Base-by-base conservation (phyloP, 2,113 vertebrate species). In the Eolophus roseicapilla region DNA sequence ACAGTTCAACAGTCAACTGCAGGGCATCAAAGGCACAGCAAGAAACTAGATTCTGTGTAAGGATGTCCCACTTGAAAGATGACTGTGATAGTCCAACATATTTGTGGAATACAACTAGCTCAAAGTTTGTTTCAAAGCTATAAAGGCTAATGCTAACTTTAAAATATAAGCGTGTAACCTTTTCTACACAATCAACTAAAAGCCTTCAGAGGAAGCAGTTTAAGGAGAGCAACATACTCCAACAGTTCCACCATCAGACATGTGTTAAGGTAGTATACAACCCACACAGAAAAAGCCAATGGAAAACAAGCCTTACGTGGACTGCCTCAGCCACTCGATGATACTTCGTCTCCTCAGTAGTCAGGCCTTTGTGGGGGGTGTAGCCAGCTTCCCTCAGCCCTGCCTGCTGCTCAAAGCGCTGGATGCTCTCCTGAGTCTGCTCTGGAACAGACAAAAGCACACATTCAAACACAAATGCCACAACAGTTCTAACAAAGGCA, bases 351-450 rank as follows among this genome's bases (percentile, higher is more conserved):
- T 99, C 99, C 96, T 99, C 99, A 4, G 99, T 98, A 80, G 98
- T 98, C 43, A 99, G 98, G 88, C 99, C 99, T 95, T 99, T 99
- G 98, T 99, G 98, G 25, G 99, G 99, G 41, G 98, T 98, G 97
- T 99, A 99, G 33, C 98, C 98, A 33, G 98, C 97, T 43, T 99
- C 99, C 59, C 98, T 98, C 98, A 99, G 98, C 28, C 99, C 99
- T 60, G 99, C 99, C 96, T 98, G 99, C 95, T 99, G 98, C 96
- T 99, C 99, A 92, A 99, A 99, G 86, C 95, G 98, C 60, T 99
- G 99, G 75, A 99, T 98, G 97, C 97, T 99, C 96, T 99, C 99
- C 75, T 99, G 99, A 69, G 98, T 98, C 95, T 99, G 98, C 94
- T 98, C 99, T 99, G 94, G 50, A 97, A 97, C 1, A 24, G 73